Conservation (phyloP, 2,888 invertebrate species). For the Saturnia pavonia region DNA sequence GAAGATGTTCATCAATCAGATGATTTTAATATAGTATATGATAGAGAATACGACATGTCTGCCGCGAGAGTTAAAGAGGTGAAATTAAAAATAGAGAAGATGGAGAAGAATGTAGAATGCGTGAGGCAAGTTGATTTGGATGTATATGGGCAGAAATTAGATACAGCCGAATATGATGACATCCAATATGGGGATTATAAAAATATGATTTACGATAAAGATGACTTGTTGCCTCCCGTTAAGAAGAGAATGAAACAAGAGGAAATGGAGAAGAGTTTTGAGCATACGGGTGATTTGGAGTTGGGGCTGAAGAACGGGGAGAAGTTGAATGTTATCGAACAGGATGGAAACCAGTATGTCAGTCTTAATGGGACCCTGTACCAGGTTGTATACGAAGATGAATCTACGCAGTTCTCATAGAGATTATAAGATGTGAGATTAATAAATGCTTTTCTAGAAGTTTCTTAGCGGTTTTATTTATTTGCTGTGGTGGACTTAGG, state of each 20-base stretch:
- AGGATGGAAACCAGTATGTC: neutral
- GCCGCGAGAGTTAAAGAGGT: neutral
- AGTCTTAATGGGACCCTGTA: slow-evolving; percentile 6
- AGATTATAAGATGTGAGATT: neutral
- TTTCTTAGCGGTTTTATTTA: neutral
- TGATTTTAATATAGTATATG: neutral
- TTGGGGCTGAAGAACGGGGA: neutral
- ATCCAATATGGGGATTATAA: neutral
- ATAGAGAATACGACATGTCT: neutral
- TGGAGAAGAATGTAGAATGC: neutral
- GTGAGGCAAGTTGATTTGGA: neutral
- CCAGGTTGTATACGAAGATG: neutral
- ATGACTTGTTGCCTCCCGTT: neutral
- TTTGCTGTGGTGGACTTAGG: too few species aligned
- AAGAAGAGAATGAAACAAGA: neutral
- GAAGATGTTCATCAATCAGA: neutral
- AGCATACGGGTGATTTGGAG: neutral
- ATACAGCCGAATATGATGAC: neutral
- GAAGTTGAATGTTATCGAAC: neutral
- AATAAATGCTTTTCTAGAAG: neutral
- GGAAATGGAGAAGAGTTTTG: neutral
- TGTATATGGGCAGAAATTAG: neutral
- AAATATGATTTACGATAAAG: neutral
- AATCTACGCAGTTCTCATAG: neutral
- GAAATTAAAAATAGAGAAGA: slow-evolving; percentile 1